These are phyloP conservation scores for Pyrgilauda ruficollis DNA, from an alignment of 2,113 vertebrate species.

Conservation along the genomic window DNA sequence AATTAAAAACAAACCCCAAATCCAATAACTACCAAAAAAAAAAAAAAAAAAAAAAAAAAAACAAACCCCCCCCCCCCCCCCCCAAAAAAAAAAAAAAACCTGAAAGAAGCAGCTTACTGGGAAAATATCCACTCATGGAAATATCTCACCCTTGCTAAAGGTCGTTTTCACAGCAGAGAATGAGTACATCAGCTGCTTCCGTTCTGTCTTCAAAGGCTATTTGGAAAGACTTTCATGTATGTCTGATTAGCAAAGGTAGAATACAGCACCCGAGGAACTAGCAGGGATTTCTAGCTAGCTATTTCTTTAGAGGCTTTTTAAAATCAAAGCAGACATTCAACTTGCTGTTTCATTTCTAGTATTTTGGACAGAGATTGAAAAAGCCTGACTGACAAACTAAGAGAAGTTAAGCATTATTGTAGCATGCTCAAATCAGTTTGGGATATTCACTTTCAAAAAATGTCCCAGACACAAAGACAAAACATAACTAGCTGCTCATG, in stretches of 20 bases:
- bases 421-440: not conserved
- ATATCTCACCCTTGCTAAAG: not conserved
- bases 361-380: not conserved
- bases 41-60: not conserved
- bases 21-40: not conserved
- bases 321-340: conserved; percentile 14
- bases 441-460: not conserved
- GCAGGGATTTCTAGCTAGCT: not conserved
- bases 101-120: not conserved
- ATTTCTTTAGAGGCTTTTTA: not conserved
- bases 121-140: not conserved
- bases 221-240: conserved; percentile 20
- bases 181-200: not conserved
- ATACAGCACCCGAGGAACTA: not conserved
- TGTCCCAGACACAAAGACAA: not conserved
- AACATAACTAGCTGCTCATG: not conserved
- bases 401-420: not conserved
- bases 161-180: not conserved
- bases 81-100: not conserved
- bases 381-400: not conserved
- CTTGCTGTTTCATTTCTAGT: not conserved
- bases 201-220: conserved; percentile 24
- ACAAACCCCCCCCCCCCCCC: no score
- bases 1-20: not conserved
- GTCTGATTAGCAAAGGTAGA: conserved; percentile 21